Base-by-base conservation (phyloP, 2,888 invertebrate species). In the Gandaritis pyraliata region DNA sequence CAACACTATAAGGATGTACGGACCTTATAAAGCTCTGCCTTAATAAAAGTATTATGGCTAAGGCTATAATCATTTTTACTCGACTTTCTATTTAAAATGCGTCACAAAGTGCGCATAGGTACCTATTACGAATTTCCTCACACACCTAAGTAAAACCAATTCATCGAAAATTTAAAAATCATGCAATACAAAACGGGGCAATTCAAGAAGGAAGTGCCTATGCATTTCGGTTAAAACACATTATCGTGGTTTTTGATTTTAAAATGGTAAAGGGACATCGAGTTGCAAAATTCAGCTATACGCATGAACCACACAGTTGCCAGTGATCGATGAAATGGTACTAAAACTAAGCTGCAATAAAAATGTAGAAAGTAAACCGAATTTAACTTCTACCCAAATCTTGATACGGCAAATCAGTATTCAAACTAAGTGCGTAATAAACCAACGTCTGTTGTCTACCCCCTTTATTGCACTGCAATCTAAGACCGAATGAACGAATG, bases 351-450 rank as follows among this genome's bases (percentile, higher is more conserved):
- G 18, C 43, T 46, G 1, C 55, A 65, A 60, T 65, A 60, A 66
- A n/a, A 65, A 61, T 65, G 53, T 61, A 48, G 33, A 69, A 66
- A n/a, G n/a, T n/a, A n/a, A n/a, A 54, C 64, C 56, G 58, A 65
- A 63, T 53, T 66, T 70, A 68, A 68, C 67, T 70, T 65, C 61
- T 47, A 64, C 57, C 53, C 64, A 52, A 71, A 66, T 65, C 67
- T 67, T 67, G 58, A 65, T 65, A 63, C 59, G 46, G 60, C 66
- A 56, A 69, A 72, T 72, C 64, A 67, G 70, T 69, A 70, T 69
- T 72, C 70, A 65, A 65, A 67, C 64, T 66, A 69, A 68, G 67
- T 53, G 33, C 52, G 63, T 53, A 58, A 61, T 72, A 69, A 70
- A 65, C 66, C 52, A 63, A 30, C 66, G 68, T 68, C 68, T 71